These are phyloP conservation scores for Margarornis squamiger DNA, from an alignment of 2,797 vertebrate species.

Conservation along the genomic window DNA sequence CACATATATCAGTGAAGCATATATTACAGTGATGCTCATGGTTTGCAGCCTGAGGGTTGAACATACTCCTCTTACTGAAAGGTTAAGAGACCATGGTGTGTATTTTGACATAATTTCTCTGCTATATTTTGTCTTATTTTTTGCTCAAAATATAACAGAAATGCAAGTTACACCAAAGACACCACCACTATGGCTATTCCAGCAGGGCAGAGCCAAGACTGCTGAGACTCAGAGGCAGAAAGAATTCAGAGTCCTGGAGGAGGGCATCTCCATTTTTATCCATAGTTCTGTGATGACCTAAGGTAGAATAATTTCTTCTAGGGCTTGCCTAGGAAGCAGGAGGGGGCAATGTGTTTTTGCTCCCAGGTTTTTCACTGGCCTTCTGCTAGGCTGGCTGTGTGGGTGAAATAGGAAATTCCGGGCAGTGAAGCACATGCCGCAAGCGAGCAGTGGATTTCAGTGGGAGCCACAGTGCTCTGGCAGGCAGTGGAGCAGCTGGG, in stretches of 20 bases:
- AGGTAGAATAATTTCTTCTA: neutral
- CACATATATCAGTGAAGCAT: neutral
- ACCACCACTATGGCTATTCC: neutral
- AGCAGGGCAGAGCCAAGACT: neutral
- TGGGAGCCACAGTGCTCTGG: rapidly evolving
- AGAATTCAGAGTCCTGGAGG: neutral
- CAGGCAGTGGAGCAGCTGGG: neutral
- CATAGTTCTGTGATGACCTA: neutral
- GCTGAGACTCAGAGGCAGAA: neutral
- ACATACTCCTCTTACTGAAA: neutral
- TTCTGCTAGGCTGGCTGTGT: neutral
- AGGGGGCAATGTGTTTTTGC: neutral
- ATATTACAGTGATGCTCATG: neutral
- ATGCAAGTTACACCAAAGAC: rapidly evolving
- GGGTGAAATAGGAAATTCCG: neutral
- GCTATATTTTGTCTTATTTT: neutral
- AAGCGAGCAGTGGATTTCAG: rapidly evolving
- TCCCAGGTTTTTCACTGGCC: neutral
- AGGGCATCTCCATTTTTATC: neutral
- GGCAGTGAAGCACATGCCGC: rapidly evolving
- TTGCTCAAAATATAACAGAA: neutral
- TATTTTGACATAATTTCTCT: neutral
- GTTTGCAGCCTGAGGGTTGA: neutral
- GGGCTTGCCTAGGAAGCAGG: neutral
- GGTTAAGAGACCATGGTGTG: neutral